Percentiles rank a stretch among this genome's conserved stretches.
Conservation (phyloP, 1,140 invertebrate genomes). For the Himalopsyche phryganea region DNA sequence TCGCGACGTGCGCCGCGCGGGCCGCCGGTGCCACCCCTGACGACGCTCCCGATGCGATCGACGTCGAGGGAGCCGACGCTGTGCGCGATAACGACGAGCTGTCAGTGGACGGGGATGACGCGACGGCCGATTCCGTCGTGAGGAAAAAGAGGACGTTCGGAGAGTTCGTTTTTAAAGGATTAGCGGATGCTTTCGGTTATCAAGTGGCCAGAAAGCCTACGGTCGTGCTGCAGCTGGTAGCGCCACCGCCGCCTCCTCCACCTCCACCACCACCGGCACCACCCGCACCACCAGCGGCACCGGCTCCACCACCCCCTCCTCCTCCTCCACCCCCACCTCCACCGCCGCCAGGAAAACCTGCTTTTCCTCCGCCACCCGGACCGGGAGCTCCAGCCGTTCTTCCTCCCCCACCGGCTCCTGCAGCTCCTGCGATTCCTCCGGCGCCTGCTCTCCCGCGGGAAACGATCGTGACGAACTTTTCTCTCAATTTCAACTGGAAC, state of each 20-base stretch:
- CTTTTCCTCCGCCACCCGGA: constrained; percentile 32
- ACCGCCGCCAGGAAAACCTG: constrained; percentile 31
- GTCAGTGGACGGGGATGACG: constrained; percentile 2
- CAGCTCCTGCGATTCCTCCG: constrained; percentile 38
- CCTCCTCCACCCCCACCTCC: constrained; percentile 31
- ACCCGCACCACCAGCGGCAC: constrained; percentile 32
- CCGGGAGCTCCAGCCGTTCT: constrained; percentile 13
- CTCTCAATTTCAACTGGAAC: constrained; percentile 32
- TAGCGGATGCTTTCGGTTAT: constrained; percentile 50
- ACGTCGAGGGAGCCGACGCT: neutral
- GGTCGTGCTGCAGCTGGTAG: constrained; percentile 43
- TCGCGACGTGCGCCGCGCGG: constrained; percentile 13
- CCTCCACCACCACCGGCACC: constrained; percentile 40
- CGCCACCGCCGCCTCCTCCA: constrained; percentile 44
- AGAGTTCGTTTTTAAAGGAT: constrained; percentile 48
- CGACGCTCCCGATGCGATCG: too few relatives aligned
- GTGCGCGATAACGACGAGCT: neutral
- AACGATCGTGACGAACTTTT: constrained; percentile 27
- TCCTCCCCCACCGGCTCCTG: constrained; percentile 34
- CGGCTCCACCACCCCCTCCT: constrained; percentile 36
- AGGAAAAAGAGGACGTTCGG: constrained; percentile 50
- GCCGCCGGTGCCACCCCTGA: neutral
- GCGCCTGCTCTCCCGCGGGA: constrained; percentile 37
- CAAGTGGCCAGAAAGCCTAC: constrained; percentile 46
- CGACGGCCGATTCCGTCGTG: constrained; percentile 37